phyloP scores from a whole-genome alignment of 2,797 vertebrate species.

The Acomys russatus region DNA sequence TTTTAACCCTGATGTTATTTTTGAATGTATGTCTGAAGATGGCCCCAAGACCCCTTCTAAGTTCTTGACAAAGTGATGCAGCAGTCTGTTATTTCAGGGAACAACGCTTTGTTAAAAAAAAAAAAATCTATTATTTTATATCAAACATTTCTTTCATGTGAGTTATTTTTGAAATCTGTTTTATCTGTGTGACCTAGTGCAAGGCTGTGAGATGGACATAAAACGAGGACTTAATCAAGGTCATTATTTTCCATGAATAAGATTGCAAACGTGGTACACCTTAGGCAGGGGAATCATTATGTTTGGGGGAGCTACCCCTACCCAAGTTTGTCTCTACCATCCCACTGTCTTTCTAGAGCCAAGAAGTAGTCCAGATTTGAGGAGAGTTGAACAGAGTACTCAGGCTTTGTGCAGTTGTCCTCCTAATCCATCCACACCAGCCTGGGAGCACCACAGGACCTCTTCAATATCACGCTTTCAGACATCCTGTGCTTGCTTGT shows the following conservation, averaged over 20 bases:
- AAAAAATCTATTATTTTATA: neutral
- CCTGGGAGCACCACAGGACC: neutral
- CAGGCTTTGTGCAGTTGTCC: neutral
- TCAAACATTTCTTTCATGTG: slow-evolving; percentile 20
- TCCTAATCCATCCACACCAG: neutral
- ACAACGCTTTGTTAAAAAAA: neutral
- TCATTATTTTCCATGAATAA: neutral
- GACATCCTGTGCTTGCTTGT: neutral
- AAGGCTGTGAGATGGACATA: neutral
- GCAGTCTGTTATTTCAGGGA: neutral
- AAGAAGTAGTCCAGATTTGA: neutral
- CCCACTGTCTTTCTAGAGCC: neutral
- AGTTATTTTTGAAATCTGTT: neutral
- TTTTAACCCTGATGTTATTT: slow-evolving; percentile 40
- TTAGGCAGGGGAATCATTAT: neutral
- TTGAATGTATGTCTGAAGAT: neutral
- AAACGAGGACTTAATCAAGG: neutral
- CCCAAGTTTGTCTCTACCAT: neutral
- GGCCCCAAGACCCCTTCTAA: no score
- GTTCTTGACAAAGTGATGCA: neutral
- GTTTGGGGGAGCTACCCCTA: neutral
- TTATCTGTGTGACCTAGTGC: neutral
- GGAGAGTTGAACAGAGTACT: neutral
- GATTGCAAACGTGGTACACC: neutral
- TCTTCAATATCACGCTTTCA: neutral